Evolutionary conservation across 2,797 vertebrate genomes (phyloP).

Genomic region (Crocodylus rhombifer): DNA sequence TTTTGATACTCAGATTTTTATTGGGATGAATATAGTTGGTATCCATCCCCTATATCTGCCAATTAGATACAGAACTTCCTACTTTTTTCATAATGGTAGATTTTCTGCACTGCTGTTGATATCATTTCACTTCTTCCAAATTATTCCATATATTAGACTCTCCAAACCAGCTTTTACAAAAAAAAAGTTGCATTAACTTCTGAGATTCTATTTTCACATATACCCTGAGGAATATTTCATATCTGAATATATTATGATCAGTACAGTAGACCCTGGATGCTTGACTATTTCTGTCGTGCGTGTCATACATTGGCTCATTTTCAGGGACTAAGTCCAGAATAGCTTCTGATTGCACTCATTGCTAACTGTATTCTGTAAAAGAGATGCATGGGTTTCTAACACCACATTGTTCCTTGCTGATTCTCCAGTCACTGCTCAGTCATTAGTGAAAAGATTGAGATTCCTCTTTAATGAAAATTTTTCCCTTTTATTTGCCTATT

Average conservation of each 20-base stretch:
- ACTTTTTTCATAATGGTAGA: conserved; percentile 25
- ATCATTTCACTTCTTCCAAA: conserved; percentile 63
- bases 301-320: conserved; percentile 36
- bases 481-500: conserved; percentile 19
- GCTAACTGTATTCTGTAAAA: conserved; percentile 23
- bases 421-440: not conserved
- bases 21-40: conserved; percentile 47
- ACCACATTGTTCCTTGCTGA: not conserved
- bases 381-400: not conserved
- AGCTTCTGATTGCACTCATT: conserved; percentile 13
- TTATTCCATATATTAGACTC: conserved; percentile 68
- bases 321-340: conserved; percentile 20
- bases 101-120: conserved; percentile 70
- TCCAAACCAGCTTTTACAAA: conserved; percentile 50
- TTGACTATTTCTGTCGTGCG: conserved; percentile 40
- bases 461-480: conserved; percentile 32
- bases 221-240: conserved; percentile 61
- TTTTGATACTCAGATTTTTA: conserved; percentile 53
- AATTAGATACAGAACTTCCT: conserved; percentile 71
- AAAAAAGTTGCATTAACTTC: conserved; percentile 59
- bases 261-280: conserved; percentile 32
- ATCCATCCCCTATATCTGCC: conserved; percentile 52
- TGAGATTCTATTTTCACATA: conserved; percentile 68
- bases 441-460: conserved; percentile 6
- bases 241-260: conserved; percentile 76